Evolutionary conservation across 2,797 vertebrate species (phyloP), one percentile per base, ranked within the genome.

Genomic region (Dermochelys coriacea): DNA sequence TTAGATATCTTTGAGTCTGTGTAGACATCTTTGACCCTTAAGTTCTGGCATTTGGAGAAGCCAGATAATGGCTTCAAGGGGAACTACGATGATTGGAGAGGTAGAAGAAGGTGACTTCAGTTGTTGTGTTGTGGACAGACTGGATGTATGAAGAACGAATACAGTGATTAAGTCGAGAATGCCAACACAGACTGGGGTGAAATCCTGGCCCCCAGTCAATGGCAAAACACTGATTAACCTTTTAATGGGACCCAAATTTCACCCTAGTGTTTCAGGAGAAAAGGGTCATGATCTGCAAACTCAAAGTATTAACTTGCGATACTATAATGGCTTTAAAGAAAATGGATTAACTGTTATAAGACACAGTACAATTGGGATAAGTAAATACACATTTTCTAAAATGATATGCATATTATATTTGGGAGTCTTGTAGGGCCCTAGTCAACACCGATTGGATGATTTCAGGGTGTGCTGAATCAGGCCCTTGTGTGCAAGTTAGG

Each of bases 401-500:
- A 85, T 81, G 93, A 81, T 3, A n/a, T 55, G 10, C 79, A 86
- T 47, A 88, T 91, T 80, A 85, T 85, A 91, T 47, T 12, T 57
- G 31, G n/a, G 68, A 41, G 37, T 41, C 5, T 10, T 71, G 11
- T 37, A 18, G 64, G n/a, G 37, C 68, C 11, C 68, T 5, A 41
- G 19, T 64, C 37, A 71, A 41, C n/a, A 37, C 9, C 3, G 37
- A 71, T 8, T 71, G 68, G 9, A 71, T 45, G 27, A 31, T 77
- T 77, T 77, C 77, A 34, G 74, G 41, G 21, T 31, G 0, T 0
- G 54, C 85, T 80, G 14, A 50, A 5, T 80, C 4, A 15, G n/a
- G 78, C 59, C 84, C 47, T 25, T 1, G 3, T 29, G n/a, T 0
- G 0, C 41, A 49, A 0, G 0, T 34, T 80, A 0, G 0, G 19